Evolutionary conservation across 2,888 invertebrate genomes (phyloP), one percentile per base, ranked within the genome.

Genomic region (Polyploca ridens): DNA sequence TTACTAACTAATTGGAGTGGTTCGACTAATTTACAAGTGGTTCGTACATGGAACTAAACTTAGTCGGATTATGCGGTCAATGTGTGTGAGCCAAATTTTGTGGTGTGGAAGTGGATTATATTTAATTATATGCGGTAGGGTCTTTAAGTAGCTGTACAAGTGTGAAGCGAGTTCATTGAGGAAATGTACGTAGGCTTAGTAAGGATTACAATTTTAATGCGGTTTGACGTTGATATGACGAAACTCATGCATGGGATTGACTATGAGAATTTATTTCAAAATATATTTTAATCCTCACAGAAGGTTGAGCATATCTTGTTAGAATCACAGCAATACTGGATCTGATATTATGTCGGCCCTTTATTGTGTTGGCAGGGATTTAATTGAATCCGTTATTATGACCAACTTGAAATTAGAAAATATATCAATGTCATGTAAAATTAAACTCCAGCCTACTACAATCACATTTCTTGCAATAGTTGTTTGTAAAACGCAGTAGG

Each of bases 1-100:
- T 74, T 79, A 76, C 81, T 83, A 82, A 83, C 87, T 90, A 90
- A 90, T 89, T 87, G 87, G 84, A 87, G 86, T 88, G 84, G 80
- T 83, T 77, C 78, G 70, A 77, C 76, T 82, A 77, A 78, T 84
- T 82, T 85, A 84, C 84, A 72, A 75, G 77, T 79, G 77, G 69
- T 70, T 67, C 72, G 66, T 71, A 81, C 78, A 80, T 71, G 76
- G 72, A 79, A 79, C 72, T 71, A 75, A 82, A 79, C 82, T 82
- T 81, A 79, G 73, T 64, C 46, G 67, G 66, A 69, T 70, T 68
- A 69, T 65, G 60, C 65, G 38, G 41, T 58, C 19, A 16, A 62
- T 54, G 38, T 35, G 35, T 62, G 61, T 27, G 61, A 41, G 61
- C 41, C 61, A 27, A 60, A 61, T 61, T 27, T 61, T 14, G 44